Conservation (phyloP, 53 echinoderm and acorn worm genomes). For the Glandiceps talaboti region DNA sequence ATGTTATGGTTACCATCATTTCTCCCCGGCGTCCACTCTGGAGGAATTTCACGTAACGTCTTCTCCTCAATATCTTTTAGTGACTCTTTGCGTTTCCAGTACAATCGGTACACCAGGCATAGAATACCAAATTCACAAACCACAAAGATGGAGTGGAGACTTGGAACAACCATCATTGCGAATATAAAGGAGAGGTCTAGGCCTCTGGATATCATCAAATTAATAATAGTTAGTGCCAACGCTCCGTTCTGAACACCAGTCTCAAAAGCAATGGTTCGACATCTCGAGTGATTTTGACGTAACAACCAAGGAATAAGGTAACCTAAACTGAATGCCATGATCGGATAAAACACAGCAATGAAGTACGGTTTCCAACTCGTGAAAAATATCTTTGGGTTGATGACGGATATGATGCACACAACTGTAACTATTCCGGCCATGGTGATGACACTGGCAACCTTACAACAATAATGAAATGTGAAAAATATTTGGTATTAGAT, state of each 20-base stretch:
- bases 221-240: conserved; percentile 55
- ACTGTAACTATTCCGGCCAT: conserved; percentile 40
- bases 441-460: conserved; percentile 60
- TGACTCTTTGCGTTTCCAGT: too few relatives aligned
- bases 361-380: conserved; percentile 59
- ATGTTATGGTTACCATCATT: too few relatives aligned
- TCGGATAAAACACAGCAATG: conserved; percentile 33
- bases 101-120: conserved; percentile 14
- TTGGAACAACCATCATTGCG: conserved; percentile 53
- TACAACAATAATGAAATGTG: too few relatives aligned
- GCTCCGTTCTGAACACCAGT: conserved; percentile 76
- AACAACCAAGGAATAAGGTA: conserved; percentile 44
- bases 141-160: conserved; percentile 40
- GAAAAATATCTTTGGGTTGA: conserved; percentile 55
- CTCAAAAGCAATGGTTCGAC: conserved; percentile 88
- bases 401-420: conserved; percentile 50
- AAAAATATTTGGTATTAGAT: too few relatives aligned
- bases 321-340: conserved; percentile 39
- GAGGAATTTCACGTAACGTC: too few relatives aligned
- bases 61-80: too few relatives aligned
- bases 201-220: conserved; percentile 36
- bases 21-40: too few relatives aligned
- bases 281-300: conserved; percentile 40
- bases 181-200: conserved; percentile 27
- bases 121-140: conserved; percentile 24